Evolutionary conservation across 2,797 vertebrate species (phyloP), one percentile per base, ranked within the genome.

Genomic region (Tinamus major): DNA sequence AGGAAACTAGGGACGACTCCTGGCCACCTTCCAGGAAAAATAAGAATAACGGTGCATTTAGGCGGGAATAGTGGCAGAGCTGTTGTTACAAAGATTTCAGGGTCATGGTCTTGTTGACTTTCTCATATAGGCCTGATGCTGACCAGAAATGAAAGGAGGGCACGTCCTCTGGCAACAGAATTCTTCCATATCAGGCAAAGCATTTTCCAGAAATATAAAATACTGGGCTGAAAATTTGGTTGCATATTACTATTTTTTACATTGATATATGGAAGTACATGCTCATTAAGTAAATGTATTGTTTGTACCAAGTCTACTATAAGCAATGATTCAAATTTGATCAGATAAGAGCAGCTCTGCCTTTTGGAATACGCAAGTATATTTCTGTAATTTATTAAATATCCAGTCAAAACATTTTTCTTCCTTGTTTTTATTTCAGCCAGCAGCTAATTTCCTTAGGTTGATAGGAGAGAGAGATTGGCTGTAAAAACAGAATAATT

Each of bases 21-120:
- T 70, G 33, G 4, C 35, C 15, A 17, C 33, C 56, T 93, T 93
- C 82, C 79, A 90, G 79, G 79, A 81, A 95, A 87, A 56, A 20
- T 68, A 87, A 31, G 35, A 59, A 69, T 5, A 74, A 16, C 4
- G 26, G n/a, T 9, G 12, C 27, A 2, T 53, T 63, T 24, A 49
- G 24, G 42, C 65, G 23, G 37, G 6, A 24, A 20, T 5, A 48
- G 19, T 41, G 11, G 19, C 29, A 71, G 78, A 68, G 33, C 3
- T 79, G 18, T 41, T 79, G 18, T 41, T 16, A 6, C 14, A 62
- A 18, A 17, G 29, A 17, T 63, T 80, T 91, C 72, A 75, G 69
- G 8, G n/a, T 8, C 26, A 18, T 2, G 12, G 14, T 79, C 18
- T 53, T 49, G 10, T 31, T 64, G 69, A 26, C 9, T 59, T 13